Conservation (phyloP, 2,888 invertebrate species). For the Stegophylla sp. region DNA sequence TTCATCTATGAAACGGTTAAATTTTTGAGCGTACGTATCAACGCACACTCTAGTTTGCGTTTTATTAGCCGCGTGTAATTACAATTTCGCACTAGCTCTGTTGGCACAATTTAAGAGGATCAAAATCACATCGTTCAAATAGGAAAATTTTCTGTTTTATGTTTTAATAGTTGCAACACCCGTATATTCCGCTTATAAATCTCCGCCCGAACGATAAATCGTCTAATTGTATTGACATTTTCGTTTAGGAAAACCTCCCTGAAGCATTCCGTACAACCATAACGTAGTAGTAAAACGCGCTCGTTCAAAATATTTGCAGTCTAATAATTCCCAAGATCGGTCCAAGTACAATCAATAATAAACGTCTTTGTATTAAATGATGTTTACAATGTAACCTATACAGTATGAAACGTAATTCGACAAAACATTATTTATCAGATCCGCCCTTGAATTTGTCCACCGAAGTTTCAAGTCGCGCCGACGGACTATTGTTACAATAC, state of each 20-base stretch:
- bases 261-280: background rate
- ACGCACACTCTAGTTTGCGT: no score
- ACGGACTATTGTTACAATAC: background rate
- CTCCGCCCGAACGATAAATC: background rate
- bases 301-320: background rate
- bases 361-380: no score
- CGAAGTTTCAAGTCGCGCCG: background rate
- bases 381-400: background rate
- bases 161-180: no score
- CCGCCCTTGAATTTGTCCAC: slow-evolving; percentile 29
- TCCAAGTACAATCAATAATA: background rate
- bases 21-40: no score
- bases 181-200: no score
- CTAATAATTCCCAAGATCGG: background rate
- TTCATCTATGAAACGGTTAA: no score
- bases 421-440: slow-evolving; percentile 14
- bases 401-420: background rate
- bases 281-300: background rate
- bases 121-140: no score
- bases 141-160: no score
- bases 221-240: background rate
- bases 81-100: no score
- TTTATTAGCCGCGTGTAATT: no score
- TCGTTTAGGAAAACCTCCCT: background rate
- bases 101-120: no score